Evolutionary conservation across 2,888 invertebrate genomes (phyloP).

Genomic region (Chaetogeoica ovagalla): DNA sequence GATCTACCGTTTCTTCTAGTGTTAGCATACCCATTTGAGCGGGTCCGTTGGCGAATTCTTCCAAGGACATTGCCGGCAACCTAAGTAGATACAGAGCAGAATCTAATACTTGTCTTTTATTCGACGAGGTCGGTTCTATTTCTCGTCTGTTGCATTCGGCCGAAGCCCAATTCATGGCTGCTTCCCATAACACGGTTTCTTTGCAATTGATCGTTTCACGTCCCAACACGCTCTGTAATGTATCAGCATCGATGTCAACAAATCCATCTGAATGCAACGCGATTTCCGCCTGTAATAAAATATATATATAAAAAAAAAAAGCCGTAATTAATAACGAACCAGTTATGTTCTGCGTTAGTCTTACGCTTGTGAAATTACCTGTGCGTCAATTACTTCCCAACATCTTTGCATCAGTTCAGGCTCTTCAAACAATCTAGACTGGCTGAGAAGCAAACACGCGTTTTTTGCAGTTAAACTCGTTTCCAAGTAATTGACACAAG

Average conservation of each 20-base stretch:
- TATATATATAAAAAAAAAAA: neutral
- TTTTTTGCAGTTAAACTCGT: constrained; percentile 94
- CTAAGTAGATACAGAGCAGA: constrained; percentile 83
- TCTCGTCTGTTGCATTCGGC: constrained; percentile 86
- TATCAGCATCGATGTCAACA: constrained; percentile 91
- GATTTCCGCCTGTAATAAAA: constrained; percentile 79
- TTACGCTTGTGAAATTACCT: constrained; percentile 68
- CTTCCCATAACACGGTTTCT: constrained; percentile 87
- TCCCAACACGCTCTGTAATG: constrained; percentile 85
- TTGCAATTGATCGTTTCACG: constrained; percentile 94
- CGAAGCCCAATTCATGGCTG: constrained; percentile 89
- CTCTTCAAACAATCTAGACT: constrained; percentile 93
- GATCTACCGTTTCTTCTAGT: constrained; percentile 89
- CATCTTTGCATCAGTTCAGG: constrained; percentile 94
- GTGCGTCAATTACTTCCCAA: constrained; percentile 97
- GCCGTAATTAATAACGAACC: neutral
- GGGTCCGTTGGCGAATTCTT: constrained; percentile 92
- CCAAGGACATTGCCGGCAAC: constrained; percentile 90
- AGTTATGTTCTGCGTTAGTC: neutral
- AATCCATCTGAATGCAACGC: constrained; percentile 94
- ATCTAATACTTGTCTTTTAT: constrained; percentile 75
- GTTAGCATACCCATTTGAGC: constrained; percentile 91
- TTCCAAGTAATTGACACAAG: constrained; percentile 93
- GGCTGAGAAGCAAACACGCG: constrained; percentile 92
- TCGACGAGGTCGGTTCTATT: constrained; percentile 74